Conservation (phyloP, 2,797 vertebrate species). For the Potorous gilbertii region DNA sequence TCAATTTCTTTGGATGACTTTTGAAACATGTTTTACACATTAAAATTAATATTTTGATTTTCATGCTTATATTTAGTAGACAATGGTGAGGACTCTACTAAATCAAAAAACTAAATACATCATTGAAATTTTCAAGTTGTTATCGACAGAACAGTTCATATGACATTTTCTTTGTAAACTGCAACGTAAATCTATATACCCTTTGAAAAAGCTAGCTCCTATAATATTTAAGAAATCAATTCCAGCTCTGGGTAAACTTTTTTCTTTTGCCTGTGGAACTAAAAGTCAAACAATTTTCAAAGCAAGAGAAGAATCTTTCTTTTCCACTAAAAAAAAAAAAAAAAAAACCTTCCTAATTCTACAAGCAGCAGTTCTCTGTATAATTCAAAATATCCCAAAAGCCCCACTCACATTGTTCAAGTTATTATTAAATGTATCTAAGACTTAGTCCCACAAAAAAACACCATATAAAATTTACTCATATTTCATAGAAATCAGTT, state of each 20-base stretch:
- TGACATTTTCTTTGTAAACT: not conserved
- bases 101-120: not conserved
- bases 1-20: not conserved
- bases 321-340: not conserved
- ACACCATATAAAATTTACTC: not conserved
- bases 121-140: not conserved
- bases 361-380: not conserved
- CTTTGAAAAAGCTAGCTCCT: not conserved
- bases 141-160: not conserved
- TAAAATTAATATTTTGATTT: not conserved
- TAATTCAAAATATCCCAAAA: not conserved
- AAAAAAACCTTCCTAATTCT: not conserved
- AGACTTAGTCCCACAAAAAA: not conserved
- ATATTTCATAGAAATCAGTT: not conserved
- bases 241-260: not conserved
- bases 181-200: not conserved
- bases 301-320: not conserved
- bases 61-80: not conserved
- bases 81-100: not conserved
- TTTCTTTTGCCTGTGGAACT: not conserved
- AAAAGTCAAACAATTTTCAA: not conserved
- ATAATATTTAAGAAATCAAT: not conserved
- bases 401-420: not conserved
- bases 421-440: not conserved
- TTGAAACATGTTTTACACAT: not conserved